phyloP scores from a whole-genome alignment of 2,113 vertebrate genomes.

The Cricetomys ansorgei region DNA sequence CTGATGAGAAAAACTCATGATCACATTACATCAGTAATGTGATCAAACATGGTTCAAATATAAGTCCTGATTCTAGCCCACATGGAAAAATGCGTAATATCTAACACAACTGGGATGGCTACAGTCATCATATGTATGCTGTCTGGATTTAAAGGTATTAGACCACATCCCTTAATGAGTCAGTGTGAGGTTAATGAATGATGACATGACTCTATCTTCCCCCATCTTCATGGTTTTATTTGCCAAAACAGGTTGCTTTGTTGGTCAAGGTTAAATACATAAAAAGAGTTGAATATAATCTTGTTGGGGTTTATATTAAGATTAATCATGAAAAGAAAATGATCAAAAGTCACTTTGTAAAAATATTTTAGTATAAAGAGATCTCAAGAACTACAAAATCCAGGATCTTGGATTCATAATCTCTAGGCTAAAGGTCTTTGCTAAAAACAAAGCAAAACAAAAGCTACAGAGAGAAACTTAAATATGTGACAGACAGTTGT shows the following conservation, averaged over 20 bases:
- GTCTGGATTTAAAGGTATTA: not conserved
- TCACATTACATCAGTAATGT: not conserved
- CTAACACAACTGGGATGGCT: not conserved
- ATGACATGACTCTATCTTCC: not conserved
- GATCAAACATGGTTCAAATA: not conserved
- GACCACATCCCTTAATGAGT: not conserved
- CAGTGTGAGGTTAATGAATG: not conserved
- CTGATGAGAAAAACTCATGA: not conserved
- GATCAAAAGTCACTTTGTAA: not conserved
- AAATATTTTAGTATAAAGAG: constrained; percentile 1
- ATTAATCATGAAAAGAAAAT: not conserved
- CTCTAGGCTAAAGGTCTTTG: not conserved
- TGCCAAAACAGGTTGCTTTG: not conserved
- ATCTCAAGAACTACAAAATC: not conserved
- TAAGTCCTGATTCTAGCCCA: not conserved
- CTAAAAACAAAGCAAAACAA: not conserved
- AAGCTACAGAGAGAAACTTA: not conserved
- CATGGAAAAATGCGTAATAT: not conserved
- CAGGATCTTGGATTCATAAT: not conserved
- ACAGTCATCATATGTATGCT: not conserved
- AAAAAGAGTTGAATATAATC: not conserved
- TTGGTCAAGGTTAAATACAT: not conserved
- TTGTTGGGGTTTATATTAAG: constrained; percentile 6
- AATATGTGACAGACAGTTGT: not conserved
- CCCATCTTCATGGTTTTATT: not conserved